A percentile compares a stretch with the other conserved stretches of the same genome.
These are phyloP conservation scores for Irena cyanogastra DNA, from an alignment of 2,113 vertebrate genomes.

Conservation along the genomic window DNA sequence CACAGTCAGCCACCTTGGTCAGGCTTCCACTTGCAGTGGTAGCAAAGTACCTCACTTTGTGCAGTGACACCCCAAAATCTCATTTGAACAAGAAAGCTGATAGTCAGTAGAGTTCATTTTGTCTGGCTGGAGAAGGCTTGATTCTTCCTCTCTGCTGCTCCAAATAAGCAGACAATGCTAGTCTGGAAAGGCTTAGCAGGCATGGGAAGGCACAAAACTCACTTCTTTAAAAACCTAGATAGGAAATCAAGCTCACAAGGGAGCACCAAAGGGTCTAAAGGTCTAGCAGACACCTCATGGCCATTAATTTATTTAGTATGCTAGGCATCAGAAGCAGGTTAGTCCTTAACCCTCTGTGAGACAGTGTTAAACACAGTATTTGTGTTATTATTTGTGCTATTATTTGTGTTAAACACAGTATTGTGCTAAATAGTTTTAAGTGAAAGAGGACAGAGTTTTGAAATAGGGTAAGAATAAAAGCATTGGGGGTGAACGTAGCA, in stretches of 20 bases:
- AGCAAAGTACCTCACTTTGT: not conserved
- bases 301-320: not conserved
- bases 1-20: too few relatives aligned
- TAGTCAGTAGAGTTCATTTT: not conserved
- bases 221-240: not conserved
- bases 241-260: not conserved
- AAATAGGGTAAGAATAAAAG: not conserved
- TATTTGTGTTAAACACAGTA: too few relatives aligned
- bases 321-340: not conserved
- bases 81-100: not conserved
- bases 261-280: not conserved
- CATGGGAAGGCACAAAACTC: not conserved
- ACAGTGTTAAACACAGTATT: too few relatives aligned
- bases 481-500: not conserved
- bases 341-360: not conserved
- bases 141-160: not conserved
- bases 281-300: not conserved
- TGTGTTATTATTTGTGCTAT: too few relatives aligned
- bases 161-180: not conserved
- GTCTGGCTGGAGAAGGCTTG: not conserved
- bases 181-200: not conserved
- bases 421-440: too few relatives aligned
- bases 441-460: not conserved
- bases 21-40: not conserved
- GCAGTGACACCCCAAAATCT: not conserved